Percentiles rank a stretch among this genome's conserved stretches.
Evolutionary conservation across 2,113 vertebrate species (phyloP).

Genomic region (Chitala chitala): DNA sequence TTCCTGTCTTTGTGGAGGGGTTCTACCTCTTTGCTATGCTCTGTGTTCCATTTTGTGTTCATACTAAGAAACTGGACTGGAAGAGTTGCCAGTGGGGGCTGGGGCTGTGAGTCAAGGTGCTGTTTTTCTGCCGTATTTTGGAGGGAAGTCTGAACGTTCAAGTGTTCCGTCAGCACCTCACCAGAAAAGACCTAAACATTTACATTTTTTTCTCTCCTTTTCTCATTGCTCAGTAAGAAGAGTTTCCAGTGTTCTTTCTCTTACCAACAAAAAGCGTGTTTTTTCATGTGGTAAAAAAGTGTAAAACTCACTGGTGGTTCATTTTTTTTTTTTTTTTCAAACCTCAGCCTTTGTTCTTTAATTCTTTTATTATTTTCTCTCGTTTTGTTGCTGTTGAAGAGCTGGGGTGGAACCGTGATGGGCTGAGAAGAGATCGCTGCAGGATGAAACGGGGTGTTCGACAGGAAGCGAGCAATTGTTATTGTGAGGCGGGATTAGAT

Average conservation of each 20-base stretch:
- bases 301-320: too few species aligned
- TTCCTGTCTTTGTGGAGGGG: too few species aligned
- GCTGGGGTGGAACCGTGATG: conserved; percentile 4
- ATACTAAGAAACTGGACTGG: background rate
- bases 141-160: background rate
- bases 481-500: conserved; percentile 19
- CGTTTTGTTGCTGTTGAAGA: too few species aligned
- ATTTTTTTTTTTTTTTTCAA: too few species aligned
- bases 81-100: background rate
- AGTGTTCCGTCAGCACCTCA: background rate
- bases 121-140: background rate
- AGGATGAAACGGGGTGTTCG: conserved; percentile 33
- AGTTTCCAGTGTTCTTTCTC: background rate
- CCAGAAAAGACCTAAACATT: background rate
- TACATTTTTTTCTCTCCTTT: background rate
- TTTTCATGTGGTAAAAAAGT: too few species aligned
- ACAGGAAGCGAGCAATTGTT: conserved; percentile 38
- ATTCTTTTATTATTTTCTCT: too few species aligned
- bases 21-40: background rate
- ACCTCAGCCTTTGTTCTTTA: too few species aligned
- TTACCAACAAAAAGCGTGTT: background rate
- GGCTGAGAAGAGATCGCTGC: background rate
- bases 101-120: background rate
- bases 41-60: background rate
- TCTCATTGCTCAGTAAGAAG: background rate